phyloP scores from a whole-genome alignment of 2,797 vertebrate genomes.

The Gobionotothen gibberifrons region DNA sequence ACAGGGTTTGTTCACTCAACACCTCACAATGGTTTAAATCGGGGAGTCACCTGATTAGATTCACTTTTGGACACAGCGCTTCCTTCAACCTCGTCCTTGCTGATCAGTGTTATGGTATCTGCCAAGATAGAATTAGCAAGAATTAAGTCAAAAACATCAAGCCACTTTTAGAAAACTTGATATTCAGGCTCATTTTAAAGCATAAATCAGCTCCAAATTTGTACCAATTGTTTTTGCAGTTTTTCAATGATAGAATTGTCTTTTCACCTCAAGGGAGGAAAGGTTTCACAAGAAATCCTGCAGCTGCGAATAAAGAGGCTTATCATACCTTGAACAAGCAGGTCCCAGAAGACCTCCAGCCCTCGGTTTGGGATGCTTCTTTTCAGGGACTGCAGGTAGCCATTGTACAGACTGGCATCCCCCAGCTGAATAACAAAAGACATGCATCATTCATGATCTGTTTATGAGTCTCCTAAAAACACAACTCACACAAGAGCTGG shows the following conservation, averaged over 20 bases:
- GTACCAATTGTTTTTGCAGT: slow-evolving; percentile 25
- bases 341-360: slow-evolving; percentile 94
- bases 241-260: slow-evolving; percentile 35
- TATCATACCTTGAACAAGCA: slow-evolving; percentile 90
- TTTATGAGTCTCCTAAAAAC: slow-evolving; percentile 39
- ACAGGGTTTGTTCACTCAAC: neutral
- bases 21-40: neutral
- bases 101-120: slow-evolving; percentile 93
- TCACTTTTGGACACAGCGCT: slow-evolving; percentile 88
- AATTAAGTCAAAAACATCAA: slow-evolving; percentile 11
- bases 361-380: slow-evolving; percentile 86
- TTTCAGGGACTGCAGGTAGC: slow-evolving; percentile 90
- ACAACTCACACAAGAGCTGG: slow-evolving; percentile 31
- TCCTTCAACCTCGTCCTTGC: slow-evolving; percentile 89
- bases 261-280: slow-evolving; percentile 35
- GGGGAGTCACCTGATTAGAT: slow-evolving; percentile 87
- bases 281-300: slow-evolving; percentile 35
- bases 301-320: slow-evolving; percentile 20
- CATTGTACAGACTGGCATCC: slow-evolving; percentile 89
- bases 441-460: slow-evolving; percentile 52
- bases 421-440: slow-evolving; percentile 71
- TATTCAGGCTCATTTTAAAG: slow-evolving; percentile 8
- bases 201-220: neutral
- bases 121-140: slow-evolving; percentile 52
- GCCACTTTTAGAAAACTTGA: neutral